These are phyloP conservation scores for Trididemnum nubilum DNA, from an alignment of 23 tunicate species.

Conservation along the genomic window DNA sequence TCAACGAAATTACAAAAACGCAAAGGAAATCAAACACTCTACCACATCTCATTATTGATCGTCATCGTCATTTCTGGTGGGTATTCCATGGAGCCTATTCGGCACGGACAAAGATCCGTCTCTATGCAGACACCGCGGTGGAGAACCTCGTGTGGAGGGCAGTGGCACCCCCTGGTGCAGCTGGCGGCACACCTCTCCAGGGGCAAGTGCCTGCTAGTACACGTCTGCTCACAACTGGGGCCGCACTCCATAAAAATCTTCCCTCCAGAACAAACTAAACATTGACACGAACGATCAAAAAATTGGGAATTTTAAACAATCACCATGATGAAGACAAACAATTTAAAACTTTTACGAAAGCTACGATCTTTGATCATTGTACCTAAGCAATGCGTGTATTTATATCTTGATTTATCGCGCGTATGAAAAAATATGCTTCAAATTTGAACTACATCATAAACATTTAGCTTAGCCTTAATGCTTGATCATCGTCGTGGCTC, in stretches of 20 bases:
- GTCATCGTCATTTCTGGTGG: constrained; percentile 32
- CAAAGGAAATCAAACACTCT: no score
- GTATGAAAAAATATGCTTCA: no score
- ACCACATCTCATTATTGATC: constrained; percentile 88
- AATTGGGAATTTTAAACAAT: neutral
- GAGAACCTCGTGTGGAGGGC: constrained; percentile 62
- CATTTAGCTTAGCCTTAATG: no score
- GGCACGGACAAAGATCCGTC: constrained; percentile 63
- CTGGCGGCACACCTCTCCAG: constrained; percentile 51
- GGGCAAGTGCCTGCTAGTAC: constrained; percentile 26
- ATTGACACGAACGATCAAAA: no score
- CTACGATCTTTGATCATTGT: no score
- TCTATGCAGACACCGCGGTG: constrained; percentile 46
- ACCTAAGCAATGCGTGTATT: no score
- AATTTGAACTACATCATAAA: no score
- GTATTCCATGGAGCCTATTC: constrained; percentile 45
- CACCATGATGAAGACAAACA: no score
- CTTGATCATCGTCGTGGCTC: no score
- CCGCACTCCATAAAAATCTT: constrained; percentile 81
- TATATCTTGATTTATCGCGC: no score
- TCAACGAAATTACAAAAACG: no score
- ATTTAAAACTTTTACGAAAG: no score
- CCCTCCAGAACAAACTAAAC: constrained; percentile 76
- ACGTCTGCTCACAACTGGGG: constrained; percentile 89
- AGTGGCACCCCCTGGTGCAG: constrained; percentile 88